Percentiles rank a stretch among this genome's conserved stretches.
Evolutionary conservation across 1,140 invertebrate species (phyloP).

Genomic region (Apolygus lucorum): DNA sequence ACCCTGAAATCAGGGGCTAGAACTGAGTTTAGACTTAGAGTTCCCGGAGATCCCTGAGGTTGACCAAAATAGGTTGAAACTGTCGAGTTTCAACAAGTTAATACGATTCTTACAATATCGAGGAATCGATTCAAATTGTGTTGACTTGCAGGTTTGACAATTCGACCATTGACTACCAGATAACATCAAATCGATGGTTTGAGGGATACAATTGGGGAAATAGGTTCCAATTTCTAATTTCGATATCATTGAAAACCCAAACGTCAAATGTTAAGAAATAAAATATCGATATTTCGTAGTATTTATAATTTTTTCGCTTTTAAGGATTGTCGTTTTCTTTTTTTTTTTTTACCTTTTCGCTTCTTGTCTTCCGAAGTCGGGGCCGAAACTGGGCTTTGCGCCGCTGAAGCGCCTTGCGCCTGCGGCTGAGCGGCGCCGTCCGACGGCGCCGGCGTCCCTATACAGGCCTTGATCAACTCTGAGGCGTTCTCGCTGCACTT

Average conservation of each 20-base stretch:
- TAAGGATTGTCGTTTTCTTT: neutral
- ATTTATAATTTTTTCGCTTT: neutral
- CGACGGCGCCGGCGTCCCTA: conserved; percentile 39
- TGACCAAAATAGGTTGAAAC: too few relatives aligned
- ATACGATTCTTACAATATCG: too few relatives aligned
- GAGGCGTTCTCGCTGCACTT: conserved; percentile 58
- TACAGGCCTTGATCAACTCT: conserved; percentile 58
- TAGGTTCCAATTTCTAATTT: neutral
- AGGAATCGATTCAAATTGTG: too few relatives aligned
- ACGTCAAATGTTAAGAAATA: neutral
- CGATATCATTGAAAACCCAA: neutral
- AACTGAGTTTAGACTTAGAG: too few relatives aligned
- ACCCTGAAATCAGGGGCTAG: too few relatives aligned
- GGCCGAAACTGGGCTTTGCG: neutral
- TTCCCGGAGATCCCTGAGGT: too few relatives aligned
- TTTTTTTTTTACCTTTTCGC: neutral
- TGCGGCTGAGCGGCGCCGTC: neutral
- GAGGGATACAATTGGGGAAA: neutral
- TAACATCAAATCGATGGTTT: neutral
- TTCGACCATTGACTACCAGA: neutral
- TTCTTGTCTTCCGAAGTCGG: neutral
- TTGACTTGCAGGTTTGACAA: too few relatives aligned
- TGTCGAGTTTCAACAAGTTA: too few relatives aligned
- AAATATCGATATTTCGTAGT: neutral
- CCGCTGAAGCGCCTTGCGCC: neutral